A percentile compares a stretch with the other conserved stretches of the same genome.
Conservation (phyloP, 2,888 invertebrate species). For the Hydropsyche betteni region DNA sequence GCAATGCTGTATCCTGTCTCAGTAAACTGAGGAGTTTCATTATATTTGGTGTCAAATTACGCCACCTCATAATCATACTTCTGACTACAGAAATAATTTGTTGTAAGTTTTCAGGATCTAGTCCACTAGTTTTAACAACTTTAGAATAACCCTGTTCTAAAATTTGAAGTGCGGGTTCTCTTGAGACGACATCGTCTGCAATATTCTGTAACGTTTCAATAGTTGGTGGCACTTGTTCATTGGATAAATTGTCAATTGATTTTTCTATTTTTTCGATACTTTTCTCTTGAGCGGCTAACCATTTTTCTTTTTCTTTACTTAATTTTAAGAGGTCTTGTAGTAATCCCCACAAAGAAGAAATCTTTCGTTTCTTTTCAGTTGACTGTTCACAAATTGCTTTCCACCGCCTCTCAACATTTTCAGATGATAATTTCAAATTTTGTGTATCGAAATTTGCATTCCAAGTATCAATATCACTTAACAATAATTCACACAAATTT, state of each 20-base stretch:
- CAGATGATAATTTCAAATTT: slow-evolving; percentile 72
- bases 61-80: slow-evolving; percentile 71
- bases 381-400: slow-evolving; percentile 78
- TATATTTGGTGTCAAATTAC: slow-evolving; percentile 69
- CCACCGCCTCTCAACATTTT: slow-evolving; percentile 82
- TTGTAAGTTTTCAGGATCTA: slow-evolving; percentile 75
- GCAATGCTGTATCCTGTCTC: slow-evolving; percentile 68
- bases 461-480: slow-evolving; percentile 78
- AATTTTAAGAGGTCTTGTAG: slow-evolving; percentile 68
- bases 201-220: slow-evolving; percentile 67
- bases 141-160: slow-evolving; percentile 77
- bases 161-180: slow-evolving; percentile 67
- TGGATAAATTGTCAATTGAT: slow-evolving; percentile 65
- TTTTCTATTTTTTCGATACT: slow-evolving; percentile 69
- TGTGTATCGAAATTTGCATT: slow-evolving; percentile 77
- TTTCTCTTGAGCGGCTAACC: slow-evolving; percentile 72
- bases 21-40: slow-evolving; percentile 68
- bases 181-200: slow-evolving; percentile 66
- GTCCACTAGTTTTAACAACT: slow-evolving; percentile 71
- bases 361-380: slow-evolving; percentile 75
- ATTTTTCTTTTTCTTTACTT: slow-evolving; percentile 68
- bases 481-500: slow-evolving; percentile 79
- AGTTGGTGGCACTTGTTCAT: slow-evolving; percentile 69
- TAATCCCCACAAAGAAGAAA: slow-evolving; percentile 69
- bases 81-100: slow-evolving; percentile 70